Conservation (phyloP, 2,113 vertebrate species). For the Nannospalax galili region DNA sequence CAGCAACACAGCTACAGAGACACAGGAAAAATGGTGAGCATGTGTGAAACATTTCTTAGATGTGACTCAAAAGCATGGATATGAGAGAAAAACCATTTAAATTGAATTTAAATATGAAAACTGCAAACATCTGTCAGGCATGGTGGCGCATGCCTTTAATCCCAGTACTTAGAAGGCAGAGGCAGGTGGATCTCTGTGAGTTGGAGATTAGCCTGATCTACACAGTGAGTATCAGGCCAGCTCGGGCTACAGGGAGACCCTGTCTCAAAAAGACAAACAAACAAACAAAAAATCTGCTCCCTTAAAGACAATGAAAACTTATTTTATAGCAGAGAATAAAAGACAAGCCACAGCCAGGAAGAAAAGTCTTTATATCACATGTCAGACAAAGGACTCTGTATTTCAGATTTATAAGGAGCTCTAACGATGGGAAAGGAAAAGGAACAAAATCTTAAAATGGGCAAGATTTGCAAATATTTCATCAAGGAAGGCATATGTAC, state of each 20-base stretch:
- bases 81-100: neutral
- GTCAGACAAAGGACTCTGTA: neutral
- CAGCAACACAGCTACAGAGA: neutral
- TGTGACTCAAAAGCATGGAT: neutral
- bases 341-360: neutral
- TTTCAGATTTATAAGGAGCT: neutral
- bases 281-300: too few species aligned
- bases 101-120: conserved; percentile 20
- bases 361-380: conserved; percentile 6
- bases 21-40: neutral
- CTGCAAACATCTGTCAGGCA: neutral
- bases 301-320: neutral
- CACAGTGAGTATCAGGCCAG: too few species aligned
- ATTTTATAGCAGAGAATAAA: neutral
- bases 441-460: neutral
- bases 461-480: neutral
- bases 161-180: too few species aligned
- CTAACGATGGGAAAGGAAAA: conserved; percentile 29
- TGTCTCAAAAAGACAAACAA: too few species aligned
- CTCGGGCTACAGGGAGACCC: too few species aligned
- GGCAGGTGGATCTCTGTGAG: too few species aligned
- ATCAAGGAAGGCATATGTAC: neutral
- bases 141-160: too few species aligned
- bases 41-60: conserved; percentile 4
- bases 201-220: too few species aligned